Evolutionary conservation across 1,140 invertebrate species (phyloP), one percentile per base, ranked within the genome.

Genomic region (Dendrolimus punctatus): DNA sequence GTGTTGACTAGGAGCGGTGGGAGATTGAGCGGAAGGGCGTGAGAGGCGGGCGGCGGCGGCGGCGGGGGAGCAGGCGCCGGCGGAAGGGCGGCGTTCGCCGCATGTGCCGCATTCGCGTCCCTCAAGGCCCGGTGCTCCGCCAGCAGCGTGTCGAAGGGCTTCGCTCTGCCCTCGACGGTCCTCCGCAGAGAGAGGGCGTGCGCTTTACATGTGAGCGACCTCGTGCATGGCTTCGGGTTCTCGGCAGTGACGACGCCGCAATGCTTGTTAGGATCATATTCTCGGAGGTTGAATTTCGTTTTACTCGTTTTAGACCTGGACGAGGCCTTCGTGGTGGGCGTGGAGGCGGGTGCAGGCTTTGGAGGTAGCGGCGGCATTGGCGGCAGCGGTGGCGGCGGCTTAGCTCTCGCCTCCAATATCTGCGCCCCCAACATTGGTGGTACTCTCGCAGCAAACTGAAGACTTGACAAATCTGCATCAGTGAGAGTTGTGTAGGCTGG

Each of bases 181-280:
- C 95, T 79, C 44, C 94, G 83, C 49, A 95, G 66, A 37, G 93
- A 92, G 49, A 96, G 88, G 5, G 93, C 91, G 86, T 96, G 95
- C 8, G 94, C 92, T 86, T 95, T 95, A 77, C 95, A 96, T 1
- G 94, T 95, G 8, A 95, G 87, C 7, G 94, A 95, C 38, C 94
- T 85, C 36, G 94, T 95, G 75, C 95, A 96, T 0, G 92, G 92
- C 66, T 93, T 93, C 2, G 89, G 87, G 49, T 89, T 91, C 60
- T 93, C 92, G 4, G 89, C 88, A 51, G 90, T 90, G 64, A 89
- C 87, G 4, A 95, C 94, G 3, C 94, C 95, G 79, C 95, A 96
- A 68, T 96, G 95, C 50, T 93, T 91, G 65, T 95, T 92, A 5
- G 94, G 90, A 76, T 95, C 93, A 80, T 94, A 96, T 68, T 94